These are phyloP conservation scores for Crotalus horridus DNA, from an alignment of 2,113 vertebrate genomes.

Conservation along the genomic window DNA sequence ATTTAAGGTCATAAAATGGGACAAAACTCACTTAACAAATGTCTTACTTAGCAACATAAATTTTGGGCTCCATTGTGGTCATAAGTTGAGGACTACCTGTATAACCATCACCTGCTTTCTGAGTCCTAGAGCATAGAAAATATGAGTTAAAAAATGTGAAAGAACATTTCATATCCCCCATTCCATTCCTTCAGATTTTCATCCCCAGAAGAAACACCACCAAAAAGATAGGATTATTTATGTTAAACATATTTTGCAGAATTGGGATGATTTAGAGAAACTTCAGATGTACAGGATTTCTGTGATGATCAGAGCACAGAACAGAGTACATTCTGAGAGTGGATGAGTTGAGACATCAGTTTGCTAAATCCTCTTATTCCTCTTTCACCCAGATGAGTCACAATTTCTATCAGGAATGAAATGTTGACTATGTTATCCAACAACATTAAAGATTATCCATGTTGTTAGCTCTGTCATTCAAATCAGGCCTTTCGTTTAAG, in stretches of 20 bases:
- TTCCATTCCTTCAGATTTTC: not conserved
- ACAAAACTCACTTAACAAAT: not conserved
- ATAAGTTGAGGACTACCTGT: not conserved
- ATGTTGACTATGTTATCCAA: constrained; percentile 54
- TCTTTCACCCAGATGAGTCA: constrained; percentile 35
- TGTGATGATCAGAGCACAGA: not conserved
- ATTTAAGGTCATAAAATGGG: not conserved
- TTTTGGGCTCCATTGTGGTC: not conserved
- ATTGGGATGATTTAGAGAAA: not conserved
- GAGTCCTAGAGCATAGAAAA: not conserved
- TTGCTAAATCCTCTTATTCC: constrained; percentile 39
- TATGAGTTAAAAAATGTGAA: not conserved
- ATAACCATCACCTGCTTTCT: not conserved
- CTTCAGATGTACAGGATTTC: not conserved
- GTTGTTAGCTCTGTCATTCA: not conserved
- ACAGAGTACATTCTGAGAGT: constrained; percentile 29
- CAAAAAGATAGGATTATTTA: not conserved
- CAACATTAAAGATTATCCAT: constrained; percentile 46
- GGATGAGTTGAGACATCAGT: constrained; percentile 49
- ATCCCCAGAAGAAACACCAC: not conserved
- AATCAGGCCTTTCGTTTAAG: not conserved
- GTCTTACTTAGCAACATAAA: not conserved
- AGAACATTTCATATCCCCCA: not conserved
- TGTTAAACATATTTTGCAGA: not conserved
- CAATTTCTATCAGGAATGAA: constrained; percentile 24